phyloP scores from a whole-genome alignment of 2,113 vertebrate genomes.

The Myxocyprinus asiaticus region DNA sequence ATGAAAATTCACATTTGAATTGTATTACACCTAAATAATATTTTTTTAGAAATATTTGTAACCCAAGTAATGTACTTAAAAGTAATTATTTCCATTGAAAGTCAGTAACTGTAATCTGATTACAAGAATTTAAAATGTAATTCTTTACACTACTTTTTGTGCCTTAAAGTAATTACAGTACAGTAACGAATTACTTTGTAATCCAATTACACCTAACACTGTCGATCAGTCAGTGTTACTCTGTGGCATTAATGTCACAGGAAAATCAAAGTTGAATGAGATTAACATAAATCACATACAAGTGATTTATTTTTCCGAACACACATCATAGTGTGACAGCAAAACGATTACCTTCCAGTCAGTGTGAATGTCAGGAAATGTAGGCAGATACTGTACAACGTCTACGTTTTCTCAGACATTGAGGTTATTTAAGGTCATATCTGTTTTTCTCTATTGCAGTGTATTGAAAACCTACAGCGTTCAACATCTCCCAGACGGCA shows the following conservation, averaged over 20 bases:
- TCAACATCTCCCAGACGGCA: slow-evolving; percentile 93
- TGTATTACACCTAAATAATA: no score
- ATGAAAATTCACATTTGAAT: no score
- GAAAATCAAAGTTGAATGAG: neutral
- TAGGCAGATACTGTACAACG: neutral
- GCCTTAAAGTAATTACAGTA: no score
- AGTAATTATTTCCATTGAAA: no score
- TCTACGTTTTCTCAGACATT: neutral
- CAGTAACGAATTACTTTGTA: no score
- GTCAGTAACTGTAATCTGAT: no score
- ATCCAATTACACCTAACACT: no score
- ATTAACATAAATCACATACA: neutral
- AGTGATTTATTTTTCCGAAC: slow-evolving; percentile 38
- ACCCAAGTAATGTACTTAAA: no score
- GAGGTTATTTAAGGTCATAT: neutral
- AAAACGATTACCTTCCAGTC: neutral
- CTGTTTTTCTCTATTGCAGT: slow-evolving; percentile 59
- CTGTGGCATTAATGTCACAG: neutral
- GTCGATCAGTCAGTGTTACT: no score
- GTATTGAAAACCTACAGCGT: slow-evolving; percentile 88
- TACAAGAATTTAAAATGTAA: no score
- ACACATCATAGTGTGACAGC: neutral
- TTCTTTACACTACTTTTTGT: no score
- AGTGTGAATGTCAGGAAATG: slow-evolving; percentile 39
- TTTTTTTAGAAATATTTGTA: no score